Base-by-base conservation (phyloP, 2,113 vertebrate genomes). In the Apistogramma diplotaenia region DNA sequence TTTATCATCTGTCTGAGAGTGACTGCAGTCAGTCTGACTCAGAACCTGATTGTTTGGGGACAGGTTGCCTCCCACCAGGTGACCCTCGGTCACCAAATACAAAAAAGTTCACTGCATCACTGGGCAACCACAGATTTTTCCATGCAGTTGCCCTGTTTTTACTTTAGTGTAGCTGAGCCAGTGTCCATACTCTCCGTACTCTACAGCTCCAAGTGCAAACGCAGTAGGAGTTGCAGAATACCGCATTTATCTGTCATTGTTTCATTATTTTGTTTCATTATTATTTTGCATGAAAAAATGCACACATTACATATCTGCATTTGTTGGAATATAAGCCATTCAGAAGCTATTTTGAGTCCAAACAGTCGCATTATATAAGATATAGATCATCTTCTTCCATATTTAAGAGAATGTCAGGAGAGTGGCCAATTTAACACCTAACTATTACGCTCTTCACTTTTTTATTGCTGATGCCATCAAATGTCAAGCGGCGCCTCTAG, bases 401-500 rank as follows among this genome's bases (percentile, higher is more conserved):
- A 60, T 56, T 37, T 37, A 62, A 65, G 49, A 80, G 58, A 70
- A 83, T 55, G 29, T 61, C 54, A 61, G 25, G 40, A 70, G 51
- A 35, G 16, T 4, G n/a, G 51, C 40, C 46, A 57, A 57, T 84
- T 73, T 51, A 72, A 84, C 59, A 59, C 51, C 58, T 31, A 67
- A 78, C 29, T 1, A 60, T 74, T 65, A 67, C 46, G 12, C 27
- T 62, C 53, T 51, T 74, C 23, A 67, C 53, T 70, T 76, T 67
- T 74, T 54, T 43, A 55, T 4, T 80, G 57, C 37, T 75, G 79
- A 88, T 88, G 57, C 76, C 78, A 85, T 93, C 80, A 86, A 91
- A 82, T 78, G 84, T 87, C 84, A 88, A 89, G 80, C 54, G 10
- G 21, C 21, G 21, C 78, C 85, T 76, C 73, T 55, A 80, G 89